Percentiles rank a stretch among this genome's conserved stretches.
Evolutionary conservation across 2,113 vertebrate species (phyloP).

Genomic region (Turnix velox): DNA sequence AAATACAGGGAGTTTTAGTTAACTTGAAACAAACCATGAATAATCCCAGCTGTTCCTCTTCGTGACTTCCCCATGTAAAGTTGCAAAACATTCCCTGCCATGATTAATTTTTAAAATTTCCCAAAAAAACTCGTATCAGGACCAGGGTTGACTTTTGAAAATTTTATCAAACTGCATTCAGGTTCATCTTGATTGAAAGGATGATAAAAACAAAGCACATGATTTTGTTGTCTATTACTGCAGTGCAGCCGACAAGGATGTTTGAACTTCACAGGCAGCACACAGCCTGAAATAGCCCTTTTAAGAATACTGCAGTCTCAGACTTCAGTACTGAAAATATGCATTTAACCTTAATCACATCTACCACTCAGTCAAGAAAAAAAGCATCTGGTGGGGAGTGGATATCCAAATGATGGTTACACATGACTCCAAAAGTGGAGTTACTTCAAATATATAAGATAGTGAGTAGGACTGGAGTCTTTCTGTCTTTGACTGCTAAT

Average conservation of each 20-base stretch:
- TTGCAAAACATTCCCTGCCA: not conserved
- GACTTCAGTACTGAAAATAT: not conserved
- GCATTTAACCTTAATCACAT: not conserved
- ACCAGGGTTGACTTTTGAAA: not conserved
- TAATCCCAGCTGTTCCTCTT: not conserved
- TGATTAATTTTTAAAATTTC: not conserved
- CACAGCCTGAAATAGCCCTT: not conserved
- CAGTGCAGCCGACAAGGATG: not conserved
- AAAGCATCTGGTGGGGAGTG: not conserved
- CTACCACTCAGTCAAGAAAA: not conserved
- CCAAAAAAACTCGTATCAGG: fast-evolving
- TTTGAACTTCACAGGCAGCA: not conserved
- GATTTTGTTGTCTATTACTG: not conserved
- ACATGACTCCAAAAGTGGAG: not conserved
- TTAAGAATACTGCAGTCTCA: not conserved
- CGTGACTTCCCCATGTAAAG: not conserved
- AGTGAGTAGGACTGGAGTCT: not conserved
- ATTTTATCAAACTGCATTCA: not conserved
- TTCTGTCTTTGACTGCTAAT: not conserved
- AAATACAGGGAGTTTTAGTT: not conserved
- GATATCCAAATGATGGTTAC: not conserved
- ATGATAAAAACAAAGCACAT: not conserved
- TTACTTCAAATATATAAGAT: not conserved
- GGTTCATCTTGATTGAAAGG: not conserved
- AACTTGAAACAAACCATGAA: not conserved